These are phyloP conservation scores for Tolypeutes matacus DNA, from an alignment of 2,797 vertebrate species.

Conservation along the genomic window DNA sequence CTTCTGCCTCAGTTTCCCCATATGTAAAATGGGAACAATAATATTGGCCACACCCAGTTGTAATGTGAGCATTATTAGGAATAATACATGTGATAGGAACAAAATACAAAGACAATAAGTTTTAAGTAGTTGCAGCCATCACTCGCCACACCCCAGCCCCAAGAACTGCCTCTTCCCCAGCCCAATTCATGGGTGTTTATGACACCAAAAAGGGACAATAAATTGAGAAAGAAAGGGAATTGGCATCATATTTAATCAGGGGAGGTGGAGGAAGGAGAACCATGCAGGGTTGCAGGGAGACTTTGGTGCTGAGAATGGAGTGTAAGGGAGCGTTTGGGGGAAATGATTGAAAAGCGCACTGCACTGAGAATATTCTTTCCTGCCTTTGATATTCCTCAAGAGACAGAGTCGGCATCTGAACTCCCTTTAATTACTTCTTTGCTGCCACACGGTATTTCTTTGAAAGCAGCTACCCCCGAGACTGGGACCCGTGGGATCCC, in stretches of 20 bases:
- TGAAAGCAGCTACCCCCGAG: neutral
- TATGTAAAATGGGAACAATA: too few species aligned
- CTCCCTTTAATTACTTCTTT: neutral
- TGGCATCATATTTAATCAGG: accelerated
- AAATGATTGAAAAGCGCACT: neutral
- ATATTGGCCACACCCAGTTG: too few species aligned
- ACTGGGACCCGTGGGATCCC: neutral
- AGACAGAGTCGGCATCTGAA: neutral
- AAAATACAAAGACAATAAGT: too few species aligned
- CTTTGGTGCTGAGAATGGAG: neutral
- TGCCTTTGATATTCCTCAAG: neutral
- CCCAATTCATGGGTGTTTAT: neutral
- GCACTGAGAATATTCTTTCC: neutral
- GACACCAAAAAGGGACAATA: accelerated
- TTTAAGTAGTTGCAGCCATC: neutral
- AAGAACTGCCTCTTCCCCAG: neutral
- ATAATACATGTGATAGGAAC: too few species aligned
- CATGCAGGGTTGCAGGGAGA: neutral
- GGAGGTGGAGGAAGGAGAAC: neutral
- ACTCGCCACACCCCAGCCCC: too few species aligned
- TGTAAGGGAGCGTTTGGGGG: neutral
- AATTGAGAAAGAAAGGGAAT: neutral
- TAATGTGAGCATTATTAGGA: too few species aligned
- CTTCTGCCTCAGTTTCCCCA: neutral
- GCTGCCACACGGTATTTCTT: neutral